Percentiles rank a stretch among this genome's conserved stretches.
Conservation (phyloP, 1,140 invertebrate species). For the Zaprionus kolodkinae region DNA sequence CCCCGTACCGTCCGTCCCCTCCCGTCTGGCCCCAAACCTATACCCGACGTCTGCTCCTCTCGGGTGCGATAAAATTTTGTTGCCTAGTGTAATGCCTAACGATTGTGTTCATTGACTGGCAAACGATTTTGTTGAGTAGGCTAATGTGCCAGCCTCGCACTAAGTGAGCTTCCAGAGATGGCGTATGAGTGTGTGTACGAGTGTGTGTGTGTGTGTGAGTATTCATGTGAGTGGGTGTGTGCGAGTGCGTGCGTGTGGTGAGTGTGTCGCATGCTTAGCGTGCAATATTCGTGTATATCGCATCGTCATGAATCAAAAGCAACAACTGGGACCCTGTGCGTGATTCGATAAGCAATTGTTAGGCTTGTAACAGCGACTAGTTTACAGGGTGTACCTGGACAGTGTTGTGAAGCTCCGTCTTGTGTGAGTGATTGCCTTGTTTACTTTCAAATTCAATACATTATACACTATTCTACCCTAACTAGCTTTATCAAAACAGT, state of each 20-base stretch:
- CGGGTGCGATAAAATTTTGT: slow-evolving; percentile 76
- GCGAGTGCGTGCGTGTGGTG: slow-evolving; percentile 8
- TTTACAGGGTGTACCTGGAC: slow-evolving; percentile 9
- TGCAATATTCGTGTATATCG: slow-evolving; percentile 66
- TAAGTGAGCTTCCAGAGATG: slow-evolving; percentile 14
- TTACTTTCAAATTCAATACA: not conserved
- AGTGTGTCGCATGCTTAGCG: slow-evolving; percentile 59
- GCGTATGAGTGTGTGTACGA: slow-evolving; percentile 2
- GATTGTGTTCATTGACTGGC: slow-evolving; percentile 76
- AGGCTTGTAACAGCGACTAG: slow-evolving; percentile 12
- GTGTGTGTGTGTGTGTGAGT: not conserved
- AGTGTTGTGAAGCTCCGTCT: not conserved
- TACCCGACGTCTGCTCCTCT: not conserved
- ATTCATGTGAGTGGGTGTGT: slow-evolving; percentile 9
- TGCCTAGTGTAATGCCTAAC: slow-evolving; percentile 72
- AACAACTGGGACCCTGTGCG: slow-evolving; percentile 35
- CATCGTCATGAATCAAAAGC: slow-evolving; percentile 56
- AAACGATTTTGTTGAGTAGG: slow-evolving; percentile 77
- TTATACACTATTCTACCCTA: no score
- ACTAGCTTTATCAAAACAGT: no score
- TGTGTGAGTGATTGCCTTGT: not conserved
- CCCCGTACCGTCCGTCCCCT: not conserved
- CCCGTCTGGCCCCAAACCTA: not conserved
- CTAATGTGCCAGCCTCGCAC: slow-evolving; percentile 52
- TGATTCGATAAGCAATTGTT: slow-evolving; percentile 52